Evolutionary conservation across 2,113 vertebrate species (phyloP), one percentile per base, ranked within the genome.

Genomic region (Saccopteryx leptura): DNA sequence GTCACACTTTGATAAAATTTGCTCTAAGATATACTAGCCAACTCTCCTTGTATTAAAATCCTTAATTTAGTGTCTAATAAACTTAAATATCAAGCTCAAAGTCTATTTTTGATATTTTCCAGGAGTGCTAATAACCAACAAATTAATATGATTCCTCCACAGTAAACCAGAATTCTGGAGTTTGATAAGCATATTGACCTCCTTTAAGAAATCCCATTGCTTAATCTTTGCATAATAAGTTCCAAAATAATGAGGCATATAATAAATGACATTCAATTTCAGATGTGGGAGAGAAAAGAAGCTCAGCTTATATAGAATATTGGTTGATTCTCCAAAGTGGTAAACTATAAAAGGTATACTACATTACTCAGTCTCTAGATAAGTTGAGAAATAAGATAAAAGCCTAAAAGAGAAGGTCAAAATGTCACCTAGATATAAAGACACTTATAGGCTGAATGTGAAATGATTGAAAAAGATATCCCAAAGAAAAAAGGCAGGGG

Each of bases 341-440:
- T 31, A 65, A 90, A 75, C 31, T 76, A 21, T 48, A 86, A 74
- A 72, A 10, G 61, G 33, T 9, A 76, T 7, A 48, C 11, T 60
- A n/a, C 10, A 9, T 17, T 60, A 48, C 1, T 1, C 12, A 69
- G 21, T 85, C 23, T 69, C 19, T 82, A 52, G 76, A 48, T 65
- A 60, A 66, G 21, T 9, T 76, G 52, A 96, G 21, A 88, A 88
- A 74, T 81, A 65, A 56, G 23, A 54, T 84, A 50, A 80, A 85
- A 56, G 18, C 19, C 21, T 69, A 78, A 93, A 90, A 9, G 56
- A 76, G 46, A 75, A 91, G 9, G 63, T 82, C 56, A 82, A 93
- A 50, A 31, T 46, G 17, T 61, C n/a, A 46, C 23, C 10, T 31
- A 24, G 28, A 76, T 84, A 31, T 83, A 68, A 82, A 46, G 52